phyloP scores from a whole-genome alignment of 2,797 vertebrate genomes.

The Botia almorhae region DNA sequence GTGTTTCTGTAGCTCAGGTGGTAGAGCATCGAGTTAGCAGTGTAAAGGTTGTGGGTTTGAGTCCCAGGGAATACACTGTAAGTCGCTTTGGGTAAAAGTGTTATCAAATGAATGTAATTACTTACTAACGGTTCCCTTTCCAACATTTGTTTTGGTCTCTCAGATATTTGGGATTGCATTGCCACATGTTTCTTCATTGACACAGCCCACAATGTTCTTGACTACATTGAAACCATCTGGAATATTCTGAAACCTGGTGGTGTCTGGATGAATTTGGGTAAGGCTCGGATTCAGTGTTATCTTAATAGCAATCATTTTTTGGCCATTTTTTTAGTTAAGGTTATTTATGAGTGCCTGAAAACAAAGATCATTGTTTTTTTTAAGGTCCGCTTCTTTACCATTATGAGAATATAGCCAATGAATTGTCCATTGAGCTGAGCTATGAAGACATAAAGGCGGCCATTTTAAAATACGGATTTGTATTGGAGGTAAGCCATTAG shows the following conservation, averaged over 20 bases:
- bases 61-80: too few species aligned
- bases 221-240: conserved; percentile 98
- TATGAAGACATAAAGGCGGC: conserved; percentile 94
- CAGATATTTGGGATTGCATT: conserved; percentile 96
- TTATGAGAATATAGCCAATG: conserved; percentile 97
- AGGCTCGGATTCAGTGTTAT: conserved; percentile 61
- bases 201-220: conserved; percentile 97
- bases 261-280: conserved; percentile 98
- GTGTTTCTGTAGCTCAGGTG: too few species aligned
- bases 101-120: too few species aligned
- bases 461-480: conserved; percentile 90
- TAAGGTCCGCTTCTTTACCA: conserved; percentile 95
- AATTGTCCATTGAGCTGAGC: conserved; percentile 96
- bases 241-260: conserved; percentile 98
- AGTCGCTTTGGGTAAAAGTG: too few species aligned
- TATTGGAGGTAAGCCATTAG: conserved; percentile 85
- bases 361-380: background rate
- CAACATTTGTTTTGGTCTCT: conserved; percentile 8
- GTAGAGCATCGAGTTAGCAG: too few species aligned
- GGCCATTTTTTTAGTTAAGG: background rate
- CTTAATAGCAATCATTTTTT: background rate
- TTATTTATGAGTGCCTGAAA: background rate
- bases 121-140: background rate
- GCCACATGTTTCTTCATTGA: conserved; percentile 99
- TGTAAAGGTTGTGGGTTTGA: too few species aligned